Evolutionary conservation across 2,888 invertebrate species (phyloP), one percentile per base, ranked within the genome.

Genomic region (Ophion ventricosus): DNA sequence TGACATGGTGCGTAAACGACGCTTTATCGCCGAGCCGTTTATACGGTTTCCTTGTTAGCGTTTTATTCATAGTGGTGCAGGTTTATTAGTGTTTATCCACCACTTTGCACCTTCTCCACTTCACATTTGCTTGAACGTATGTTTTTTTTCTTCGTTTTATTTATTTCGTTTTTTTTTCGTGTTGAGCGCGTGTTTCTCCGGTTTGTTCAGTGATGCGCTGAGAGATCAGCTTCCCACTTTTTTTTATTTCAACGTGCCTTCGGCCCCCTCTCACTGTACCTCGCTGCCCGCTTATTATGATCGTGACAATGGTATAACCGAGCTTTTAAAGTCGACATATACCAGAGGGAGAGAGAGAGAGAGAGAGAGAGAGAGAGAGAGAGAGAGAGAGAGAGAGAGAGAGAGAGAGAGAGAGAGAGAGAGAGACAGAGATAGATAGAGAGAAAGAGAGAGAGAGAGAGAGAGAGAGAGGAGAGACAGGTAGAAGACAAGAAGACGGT

Each of bases 11-110:
- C 80, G 77, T 83, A 81, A 84, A 86, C 86, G 82, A 80, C 85
- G 86, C 89, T 90, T 90, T 89, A 90, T 87, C 87, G 87, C 84
- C 74, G 82, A 78, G 43, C 61, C 75, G 70, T 85, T 86, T 86
- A 86, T 86, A 86, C 81, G 85, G 85, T 85, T 85, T 72, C 81
- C 86, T 89, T 89, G 90, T 91, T 90, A 90, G 89, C 88, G 87
- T 89, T 91, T 90, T 90, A 90, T 91, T 91, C 90, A 90, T 90
- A 88, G 89, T 88, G 43, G 64, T 20, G 73, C 66, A 87, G 89
- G 90, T 90, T 91, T 90, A 91, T 91, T 91, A 89, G 84, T 91
- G 90, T 90, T 91, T 91, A 88, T 89, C 88, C 89, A 87, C 88
- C 89, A 91, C 90, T 90, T 90, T 89, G 88, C 90, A 90, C 91